Evolutionary conservation across 2,888 invertebrate genomes (phyloP).

Genomic region (Auanema sp.): DNA sequence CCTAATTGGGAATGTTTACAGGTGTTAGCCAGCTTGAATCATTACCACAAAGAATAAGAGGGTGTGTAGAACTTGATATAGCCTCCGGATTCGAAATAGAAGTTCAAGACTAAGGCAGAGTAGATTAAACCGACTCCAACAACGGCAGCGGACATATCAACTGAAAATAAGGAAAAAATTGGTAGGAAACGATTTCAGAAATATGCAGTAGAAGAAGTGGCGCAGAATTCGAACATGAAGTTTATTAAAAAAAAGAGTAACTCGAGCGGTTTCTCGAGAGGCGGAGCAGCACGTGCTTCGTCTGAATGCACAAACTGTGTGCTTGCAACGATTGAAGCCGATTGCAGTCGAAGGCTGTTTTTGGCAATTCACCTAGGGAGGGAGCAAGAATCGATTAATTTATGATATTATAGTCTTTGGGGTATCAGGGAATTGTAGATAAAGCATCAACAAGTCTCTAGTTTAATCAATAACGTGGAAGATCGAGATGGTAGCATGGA

Average conservation of each 20-base stretch:
- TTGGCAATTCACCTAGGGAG: background rate
- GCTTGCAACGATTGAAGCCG: background rate
- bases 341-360: background rate
- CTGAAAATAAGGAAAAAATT: background rate
- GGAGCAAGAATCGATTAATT: too few relatives aligned
- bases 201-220: background rate
- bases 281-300: too few relatives aligned
- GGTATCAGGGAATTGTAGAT: too few relatives aligned
- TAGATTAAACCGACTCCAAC: slow-evolving; percentile 34
- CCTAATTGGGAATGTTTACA: slow-evolving; percentile 20
- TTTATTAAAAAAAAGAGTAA: too few relatives aligned
- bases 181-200: background rate
- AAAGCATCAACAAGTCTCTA: too few relatives aligned
- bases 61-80: slow-evolving; percentile 46
- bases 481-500: too few relatives aligned
- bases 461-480: too few relatives aligned
- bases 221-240: background rate
- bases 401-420: too few relatives aligned
- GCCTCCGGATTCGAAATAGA: slow-evolving; percentile 54
- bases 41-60: slow-evolving; percentile 47
- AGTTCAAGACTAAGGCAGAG: slow-evolving; percentile 46
- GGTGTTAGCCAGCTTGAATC: background rate
- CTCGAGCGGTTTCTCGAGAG: too few relatives aligned
- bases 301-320: background rate
- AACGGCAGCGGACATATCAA: slow-evolving; percentile 14